Base-by-base conservation (phyloP, 2,113 vertebrate genomes). In the Bos indicus region DNA sequence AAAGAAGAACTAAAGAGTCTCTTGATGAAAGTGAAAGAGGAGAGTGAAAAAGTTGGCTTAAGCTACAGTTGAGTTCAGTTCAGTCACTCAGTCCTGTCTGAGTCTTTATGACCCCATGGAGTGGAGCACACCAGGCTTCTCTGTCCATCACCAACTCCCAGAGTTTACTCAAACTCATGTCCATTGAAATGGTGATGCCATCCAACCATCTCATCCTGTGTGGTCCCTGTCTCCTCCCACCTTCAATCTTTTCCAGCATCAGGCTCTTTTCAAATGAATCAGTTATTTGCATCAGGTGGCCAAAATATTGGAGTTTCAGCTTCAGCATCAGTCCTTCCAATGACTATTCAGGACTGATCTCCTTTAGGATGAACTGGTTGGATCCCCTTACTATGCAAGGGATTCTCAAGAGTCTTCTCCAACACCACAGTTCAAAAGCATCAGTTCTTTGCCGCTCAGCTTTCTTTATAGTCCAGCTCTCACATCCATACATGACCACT, bases 371-470 rank as follows among this genome's bases (percentile, higher is more conserved):
- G n/a, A 2, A 23, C 67, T 71, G n/a, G 19, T 71, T 71, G 19
- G n/a, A 71, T 71, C n/a, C 1, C 10, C 10, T 71, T 71, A 12
- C 67, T 6, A 5, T 71, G 10, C 67, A 71, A 71, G n/a, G 67
- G 67, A 71, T 19, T 40, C n/a, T 40, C 19, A 36, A 36, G n/a
- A 21, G n/a, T 71, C 5, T 71, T 71, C 19, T 71, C n/a, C 64
- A 71, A 71, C 19, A 36, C 2, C 19, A 36, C 19, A 36, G 17
- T 71, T 21, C 17, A 36, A 71, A 71, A 71, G 64, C 10, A 71
- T 36, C 64, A 71, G 19, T 71, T 71, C 17, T 11, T 71, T 0
- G 0, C 4, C 5, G 5, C n/a, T 71, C n/a, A 36, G 64, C n/a
- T 71, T 71, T 71, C 33, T 36, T 21, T 36, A 71, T 21, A 71